These are phyloP conservation scores for Vidua macroura DNA, from an alignment of 2,113 vertebrate species.

Conservation along the genomic window DNA sequence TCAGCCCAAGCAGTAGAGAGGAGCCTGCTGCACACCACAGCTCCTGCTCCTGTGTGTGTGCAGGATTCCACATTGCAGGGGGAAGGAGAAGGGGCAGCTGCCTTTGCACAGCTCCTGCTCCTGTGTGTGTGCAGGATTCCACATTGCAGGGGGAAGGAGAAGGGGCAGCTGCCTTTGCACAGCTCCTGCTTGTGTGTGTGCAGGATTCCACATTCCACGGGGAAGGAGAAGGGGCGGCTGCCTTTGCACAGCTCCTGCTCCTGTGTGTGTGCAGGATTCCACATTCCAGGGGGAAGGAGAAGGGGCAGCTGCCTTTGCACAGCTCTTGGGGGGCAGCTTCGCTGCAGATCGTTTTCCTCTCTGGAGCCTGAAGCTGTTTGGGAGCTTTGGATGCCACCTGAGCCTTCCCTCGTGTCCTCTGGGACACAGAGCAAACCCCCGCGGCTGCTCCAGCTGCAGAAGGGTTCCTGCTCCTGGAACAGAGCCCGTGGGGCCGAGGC, in stretches of 20 bases:
- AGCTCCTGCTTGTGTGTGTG: not conserved
- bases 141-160: fast-evolving
- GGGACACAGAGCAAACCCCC: not conserved
- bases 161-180: not conserved
- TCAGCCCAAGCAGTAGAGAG: not conserved
- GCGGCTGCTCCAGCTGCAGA: not conserved
- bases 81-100: no score
- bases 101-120: not conserved
- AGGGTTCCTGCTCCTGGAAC: not conserved
- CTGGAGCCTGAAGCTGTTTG: not conserved
- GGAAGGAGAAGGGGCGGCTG: no score
- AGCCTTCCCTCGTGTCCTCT: not conserved
- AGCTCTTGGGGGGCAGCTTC: not conserved
- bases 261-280: not conserved
- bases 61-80: fast-evolving
- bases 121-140: not conserved
- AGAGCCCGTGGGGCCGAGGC: not conserved
- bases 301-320: not conserved
- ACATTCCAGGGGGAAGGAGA: fast-evolving
- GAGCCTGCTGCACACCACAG: not conserved
- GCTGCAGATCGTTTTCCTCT: not conserved
- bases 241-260: not conserved
- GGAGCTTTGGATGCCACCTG: not conserved
- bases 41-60: not conserved
- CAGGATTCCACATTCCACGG: fast-evolving